Base-by-base conservation (phyloP, 2,888 invertebrate species). In the Dendrolimus pini region DNA sequence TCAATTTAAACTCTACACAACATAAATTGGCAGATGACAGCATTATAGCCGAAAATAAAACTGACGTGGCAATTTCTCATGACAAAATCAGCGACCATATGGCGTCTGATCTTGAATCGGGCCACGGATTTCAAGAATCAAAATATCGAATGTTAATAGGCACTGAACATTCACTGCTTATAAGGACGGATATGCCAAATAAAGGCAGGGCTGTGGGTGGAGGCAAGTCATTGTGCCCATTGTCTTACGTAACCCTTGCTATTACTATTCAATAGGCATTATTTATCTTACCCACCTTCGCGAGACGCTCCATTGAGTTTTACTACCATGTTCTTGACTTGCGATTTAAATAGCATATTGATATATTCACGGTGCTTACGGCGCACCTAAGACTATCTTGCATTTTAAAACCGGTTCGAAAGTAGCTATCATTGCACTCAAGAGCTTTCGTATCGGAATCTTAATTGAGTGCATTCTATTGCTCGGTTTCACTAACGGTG, bases 401-500 rank as follows among this genome's bases (percentile, higher is more conserved):
- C 52, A 57, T 30, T 47, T 47, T 30, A 64, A 62, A 84, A 86
- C 85, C 83, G 82, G 85, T 85, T 87, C 63, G 85, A 86, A 86
- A 86, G 84, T 75, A 70, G 73, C 71, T 65, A 65, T 65, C 63
- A 68, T 63, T 65, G 71, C 71, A 73, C 75, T 78, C 74, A 79
- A 69, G 72, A 78, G 74, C 79, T 78, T 80, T 82, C 81, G 75
- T 81, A 79, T 68, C 66, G 77, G 80, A 68, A 82, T 83, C 75
- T 81, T 80, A 85, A 83, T 82, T 69, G 78, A 76, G 66, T 66
- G 66, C 74, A 73, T 75, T 78, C 72, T 72, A 63, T 60, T 61
- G 61, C 63, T 67, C 63, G 62, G 61, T 71, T 70, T 66, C 62
- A 95, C 95, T 67, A 96, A 96, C 85, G 95, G 95, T 56, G 88